Evolutionary conservation across 2,888 invertebrate species (phyloP).

Genomic region (Phyto melanocephala): DNA sequence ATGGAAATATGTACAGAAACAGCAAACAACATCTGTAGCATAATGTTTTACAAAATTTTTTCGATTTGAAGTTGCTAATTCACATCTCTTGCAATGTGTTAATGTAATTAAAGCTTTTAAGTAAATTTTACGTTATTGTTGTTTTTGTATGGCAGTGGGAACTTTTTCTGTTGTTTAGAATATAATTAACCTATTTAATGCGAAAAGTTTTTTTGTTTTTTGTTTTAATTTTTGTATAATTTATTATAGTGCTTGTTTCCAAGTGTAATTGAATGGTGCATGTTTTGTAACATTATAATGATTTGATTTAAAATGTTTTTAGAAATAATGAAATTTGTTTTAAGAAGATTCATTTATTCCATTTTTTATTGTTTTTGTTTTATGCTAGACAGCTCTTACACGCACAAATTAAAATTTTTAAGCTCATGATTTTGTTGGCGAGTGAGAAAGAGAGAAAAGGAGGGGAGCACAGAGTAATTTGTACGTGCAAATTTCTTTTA

Average conservation of each 20-base stretch:
- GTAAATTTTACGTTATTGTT: constrained; percentile 31
- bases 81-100: constrained; percentile 35
- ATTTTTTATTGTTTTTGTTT: too few relatives aligned
- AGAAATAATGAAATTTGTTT: too few relatives aligned
- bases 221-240: background rate
- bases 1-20: constrained; percentile 18
- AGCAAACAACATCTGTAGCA: constrained; percentile 10
- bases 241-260: background rate
- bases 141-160: constrained; percentile 44
- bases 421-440: too few relatives aligned
- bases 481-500: too few relatives aligned
- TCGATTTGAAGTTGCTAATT: constrained; percentile 29
- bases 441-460: too few relatives aligned
- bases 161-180: constrained; percentile 48
- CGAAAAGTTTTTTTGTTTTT: background rate
- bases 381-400: too few relatives aligned
- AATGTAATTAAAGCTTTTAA: constrained; percentile 21
- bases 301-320: too few relatives aligned
- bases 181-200: constrained; percentile 55
- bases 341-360: too few relatives aligned
- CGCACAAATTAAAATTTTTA: too few relatives aligned
- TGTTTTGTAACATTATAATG: too few relatives aligned
- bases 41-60: constrained; percentile 11
- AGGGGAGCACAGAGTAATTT: too few relatives aligned
- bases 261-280: constrained; percentile 6